Base-by-base conservation (phyloP, 53 echinoderm and acorn worm genomes). In the Temnopleurus reevesii region DNA sequence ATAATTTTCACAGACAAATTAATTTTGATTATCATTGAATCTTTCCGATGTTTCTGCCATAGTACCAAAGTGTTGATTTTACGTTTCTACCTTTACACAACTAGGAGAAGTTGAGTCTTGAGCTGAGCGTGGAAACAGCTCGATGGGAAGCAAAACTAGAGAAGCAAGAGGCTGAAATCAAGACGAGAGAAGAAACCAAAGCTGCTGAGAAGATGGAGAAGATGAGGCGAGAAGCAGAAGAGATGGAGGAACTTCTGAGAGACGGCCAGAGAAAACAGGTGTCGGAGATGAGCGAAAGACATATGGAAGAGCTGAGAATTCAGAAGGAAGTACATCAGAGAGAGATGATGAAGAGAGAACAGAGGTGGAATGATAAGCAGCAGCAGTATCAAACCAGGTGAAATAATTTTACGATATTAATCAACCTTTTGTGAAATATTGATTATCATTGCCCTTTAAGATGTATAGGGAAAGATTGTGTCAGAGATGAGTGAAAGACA, bases 331-430 rank as follows among this genome's bases (percentile, higher is more conserved):
- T 71, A 2, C 91, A 91, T 47, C 44, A 59, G 27, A 80, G 87
- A 44, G 98, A 97, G 61, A 63, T 93, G 41, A 81, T 85, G 56
- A 90, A 91, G 90, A 97, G 91, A 43, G 95, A 95, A 28, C 63
- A 86, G 13, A 92, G 91, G 81, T 76, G 92, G 49, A 46, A 81
- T 2, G 91, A 90, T 56, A 91, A 77, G 59, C 91, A 84, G 8
- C 91, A 93, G 27, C 92, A 96, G 54, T 95, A 95, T 90, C 93
- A 96, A 51, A 76, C 76, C 15, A 95, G 95, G 96, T 96, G 83
- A 15, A 33, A 12, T 12, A 6, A n/a, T n/a, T n/a, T n/a, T n/a
- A n/a, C n/a, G n/a, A n/a, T n/a, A n/a, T n/a, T n/a, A n/a, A n/a
- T n/a, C n/a, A n/a, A n/a, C n/a, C n/a, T n/a, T n/a, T n/a, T n/a